Evolutionary conservation across 2,797 vertebrate genomes (phyloP), one percentile per base, ranked within the genome.

Genomic region (Alosa sapidissima): DNA sequence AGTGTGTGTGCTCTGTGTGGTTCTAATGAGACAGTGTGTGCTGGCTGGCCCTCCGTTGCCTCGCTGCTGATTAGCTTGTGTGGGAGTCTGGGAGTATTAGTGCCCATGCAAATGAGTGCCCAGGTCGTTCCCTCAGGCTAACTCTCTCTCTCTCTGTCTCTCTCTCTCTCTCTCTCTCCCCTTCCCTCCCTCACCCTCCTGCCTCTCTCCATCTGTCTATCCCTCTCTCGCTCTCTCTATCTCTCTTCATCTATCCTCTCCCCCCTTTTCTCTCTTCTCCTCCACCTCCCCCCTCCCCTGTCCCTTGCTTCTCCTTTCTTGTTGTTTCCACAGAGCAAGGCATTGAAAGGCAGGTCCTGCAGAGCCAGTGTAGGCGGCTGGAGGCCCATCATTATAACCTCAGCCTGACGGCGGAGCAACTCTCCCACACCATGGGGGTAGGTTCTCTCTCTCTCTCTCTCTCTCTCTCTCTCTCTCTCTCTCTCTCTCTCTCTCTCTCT

Each of bases 311-410:
- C 48, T 0, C 41, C 6, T 60, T 19, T 3, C 60, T 82, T 1
- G 21, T 28, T 83, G 83, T 78, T 11, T 41, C 82, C 55, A 0
- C 91, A 99, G 98, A 99, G 95, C 98, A 98, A 97, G 96, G 94
- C 91, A 94, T 99, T 91, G 98, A 99, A 91, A 96, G 97, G 85
- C 98, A 98, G 85, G 97, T 99, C 91, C 92, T 99, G 86, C 97
- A 98, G 93, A 97, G 89, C 2, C 98, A 99, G 90, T 99, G 97
- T 94, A 94, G 97, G 90, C 94, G 97, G 91, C 95, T 99, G 93
- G 98, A 99, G 94, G 97, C 97, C 24, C 97, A 98, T 94, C 97
- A 98, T 93, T 98, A 98, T 94, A 99, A 96, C 93, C 97, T 99
- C 93, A 98, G 96, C 89, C 94, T 98, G 91, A 97, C 97, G 0